Evolutionary conservation across 2,797 vertebrate genomes (phyloP), one percentile per base, ranked within the genome.

Genomic region (Holocentrus rufus): DNA sequence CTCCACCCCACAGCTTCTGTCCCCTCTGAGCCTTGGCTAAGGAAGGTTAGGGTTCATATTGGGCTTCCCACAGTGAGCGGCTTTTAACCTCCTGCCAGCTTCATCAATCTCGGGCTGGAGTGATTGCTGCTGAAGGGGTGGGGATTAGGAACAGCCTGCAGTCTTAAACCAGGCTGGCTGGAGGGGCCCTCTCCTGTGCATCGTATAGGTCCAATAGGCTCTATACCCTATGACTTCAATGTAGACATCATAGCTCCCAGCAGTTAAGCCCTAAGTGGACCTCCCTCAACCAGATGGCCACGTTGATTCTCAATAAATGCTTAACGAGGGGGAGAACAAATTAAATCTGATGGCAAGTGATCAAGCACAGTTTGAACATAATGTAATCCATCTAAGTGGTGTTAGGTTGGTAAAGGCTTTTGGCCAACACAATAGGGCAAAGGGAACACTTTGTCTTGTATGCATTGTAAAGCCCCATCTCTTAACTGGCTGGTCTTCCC

Each of bases 41-140:
- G 74, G 39, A 65, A 86, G 87, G 90, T 91, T 82, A 88, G 84
- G 87, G 89, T 91, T 93, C 86, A 84, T 70, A 34, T 77, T 86
- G 85, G 86, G 61, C 91, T 92, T 93, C 92, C 87, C 88, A 91
- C 87, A 85, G 86, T 59, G 76, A 89, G 82, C 87, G 88, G 91
- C 86, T 89, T 93, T 93, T 93, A 94, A 88, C 91, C 88, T 89
- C 89, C 89, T 89, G 89, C 91, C 88, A 90, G 87, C 84, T 89
- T 87, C 89, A 88, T 93, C 88, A 88, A 82, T 84, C 85, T 90
- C 81, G 63, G 87, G 80, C 83, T 65, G 78, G 70, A 80, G 85
- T 75, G 88, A 87, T 88, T 20, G 67, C 83, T 61, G 84, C 75
- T 75, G 82, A 87, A 88, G 76, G 79, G 89, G 80, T 44, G 67